Base-by-base conservation (phyloP, 2,797 vertebrate genomes). In the Trichosurus vulpecula region DNA sequence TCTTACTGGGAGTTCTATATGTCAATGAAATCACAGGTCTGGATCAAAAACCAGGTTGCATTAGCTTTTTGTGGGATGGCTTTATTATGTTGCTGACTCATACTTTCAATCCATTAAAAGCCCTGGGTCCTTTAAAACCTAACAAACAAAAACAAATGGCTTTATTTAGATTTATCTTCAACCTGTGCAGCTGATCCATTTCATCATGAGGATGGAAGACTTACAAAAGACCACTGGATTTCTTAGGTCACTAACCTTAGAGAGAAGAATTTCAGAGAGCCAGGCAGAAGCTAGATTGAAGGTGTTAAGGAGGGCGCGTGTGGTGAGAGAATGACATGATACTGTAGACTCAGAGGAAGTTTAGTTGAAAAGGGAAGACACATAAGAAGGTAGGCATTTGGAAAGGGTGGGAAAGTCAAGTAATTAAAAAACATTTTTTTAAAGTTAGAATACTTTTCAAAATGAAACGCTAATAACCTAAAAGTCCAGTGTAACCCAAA, bases 381-480 rank as follows among this genome's bases (percentile, higher is more conserved):
- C 0, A 8, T 47, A 52, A 61, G 52, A 53, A 55, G 57, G 52
- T n/a, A 14, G 52, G 12, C 16, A 35, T 54, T 2, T 87, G 74
- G 16, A 47, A 87, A 87, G 41, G 3, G 3, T 87, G 74, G 41
- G 41, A 51, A 87, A 47, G 2, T 6, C 3, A 27, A 0, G 2
- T 22, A 47, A 81, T 52, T 87, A 47, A 87, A 87, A 87, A 27
- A 22, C n/a, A 74, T 47, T 87, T 27, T 91, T 91, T 94, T 41
- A 13, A 35, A 94, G 92, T 95, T 53, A n/a, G 90, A 92, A 31
- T 57, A 47, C 52, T 16, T 90, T 94, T 94, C 91, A 92, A 66
- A 53, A 30, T 54, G 92, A 25, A 9, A 16, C 90, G 90, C 1
- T 41, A 6, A 58, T n/a, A 4, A 0, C 90, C 87, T 29, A 29